Evolutionary conservation across 2,113 vertebrate species (phyloP).

Genomic region (Balaeniceps rex): DNA sequence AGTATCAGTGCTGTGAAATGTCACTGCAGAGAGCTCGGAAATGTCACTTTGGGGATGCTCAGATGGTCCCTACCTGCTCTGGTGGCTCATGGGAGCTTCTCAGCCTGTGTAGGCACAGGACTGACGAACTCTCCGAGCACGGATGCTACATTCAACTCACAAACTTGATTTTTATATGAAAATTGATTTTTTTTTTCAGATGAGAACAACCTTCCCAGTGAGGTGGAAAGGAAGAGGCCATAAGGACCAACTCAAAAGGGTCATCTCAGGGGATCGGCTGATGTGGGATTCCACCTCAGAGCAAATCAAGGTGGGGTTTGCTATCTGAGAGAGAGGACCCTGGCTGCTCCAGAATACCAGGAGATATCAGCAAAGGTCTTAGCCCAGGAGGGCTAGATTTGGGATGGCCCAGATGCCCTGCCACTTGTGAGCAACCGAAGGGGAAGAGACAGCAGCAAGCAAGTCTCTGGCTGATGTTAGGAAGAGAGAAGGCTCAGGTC

Average conservation of each 20-base stretch:
- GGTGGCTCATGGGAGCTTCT: not conserved
- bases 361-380: not conserved
- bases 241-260: not conserved
- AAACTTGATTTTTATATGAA: not conserved
- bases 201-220: not conserved
- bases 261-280: not conserved
- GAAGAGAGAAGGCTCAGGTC: not conserved
- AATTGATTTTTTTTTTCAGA: not conserved
- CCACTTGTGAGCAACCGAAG: not conserved
- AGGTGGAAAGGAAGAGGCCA: not conserved
- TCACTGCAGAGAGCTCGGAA: not conserved
- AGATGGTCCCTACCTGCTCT: not conserved
- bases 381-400: not conserved
- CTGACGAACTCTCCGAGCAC: fast-evolving
- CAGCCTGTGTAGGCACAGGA: not conserved
- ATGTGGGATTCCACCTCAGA: not conserved
- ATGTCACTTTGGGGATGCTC: not conserved
- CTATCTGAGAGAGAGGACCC: not conserved
- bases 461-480: not conserved
- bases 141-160: not conserved
- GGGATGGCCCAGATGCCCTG: not conserved
- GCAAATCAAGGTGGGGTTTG: not conserved
- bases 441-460: not conserved
- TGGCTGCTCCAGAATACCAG: not conserved
- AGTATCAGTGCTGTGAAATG: not conserved